Conservation (phyloP, 2,888 invertebrate species). For the Hypomecis atomaria region DNA sequence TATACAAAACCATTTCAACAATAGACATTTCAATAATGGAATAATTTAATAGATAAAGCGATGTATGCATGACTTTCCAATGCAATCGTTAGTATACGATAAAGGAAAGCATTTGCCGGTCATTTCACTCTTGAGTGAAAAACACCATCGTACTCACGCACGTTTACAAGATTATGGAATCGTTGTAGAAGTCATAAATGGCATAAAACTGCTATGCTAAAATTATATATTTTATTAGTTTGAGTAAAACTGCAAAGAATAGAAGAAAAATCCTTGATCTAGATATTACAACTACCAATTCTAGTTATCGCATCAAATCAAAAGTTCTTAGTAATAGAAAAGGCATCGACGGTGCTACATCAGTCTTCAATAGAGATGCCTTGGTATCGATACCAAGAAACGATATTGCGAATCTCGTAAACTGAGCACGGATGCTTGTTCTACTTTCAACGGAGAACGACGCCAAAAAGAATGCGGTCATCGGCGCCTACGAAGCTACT, state of each 20-base stretch:
- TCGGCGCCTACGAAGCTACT: slow-evolving; percentile 54
- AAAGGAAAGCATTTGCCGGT: slow-evolving; percentile 16
- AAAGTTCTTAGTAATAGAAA: slow-evolving; percentile 2
- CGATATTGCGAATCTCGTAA: slow-evolving; percentile 60
- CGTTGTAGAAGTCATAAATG: background rate
- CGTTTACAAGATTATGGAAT: background rate
- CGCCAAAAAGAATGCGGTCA: slow-evolving; percentile 76
- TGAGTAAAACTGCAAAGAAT: background rate
- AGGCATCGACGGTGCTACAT: background rate
- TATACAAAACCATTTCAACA: slow-evolving; percentile 30
- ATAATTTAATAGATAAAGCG: slow-evolving; percentile 20
- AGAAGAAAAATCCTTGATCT: background rate
- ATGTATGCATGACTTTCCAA: slow-evolving; percentile 31
- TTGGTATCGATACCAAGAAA: slow-evolving; percentile 19
- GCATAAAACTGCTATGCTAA: background rate
- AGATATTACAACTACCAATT: background rate
- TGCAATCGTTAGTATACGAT: slow-evolving; percentile 27
- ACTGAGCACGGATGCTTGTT: slow-evolving; percentile 69
- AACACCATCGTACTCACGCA: background rate
- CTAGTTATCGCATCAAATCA: background rate
- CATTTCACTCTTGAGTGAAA: slow-evolving; percentile 19
- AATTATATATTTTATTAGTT: background rate
- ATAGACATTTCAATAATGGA: slow-evolving; percentile 40
- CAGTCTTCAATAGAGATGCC: slow-evolving; percentile 2
- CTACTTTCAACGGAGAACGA: slow-evolving; percentile 68